Evolutionary conservation across 1,140 invertebrate species (phyloP), one percentile per base, ranked within the genome.

Genomic region (Drosophila ananassae): DNA sequence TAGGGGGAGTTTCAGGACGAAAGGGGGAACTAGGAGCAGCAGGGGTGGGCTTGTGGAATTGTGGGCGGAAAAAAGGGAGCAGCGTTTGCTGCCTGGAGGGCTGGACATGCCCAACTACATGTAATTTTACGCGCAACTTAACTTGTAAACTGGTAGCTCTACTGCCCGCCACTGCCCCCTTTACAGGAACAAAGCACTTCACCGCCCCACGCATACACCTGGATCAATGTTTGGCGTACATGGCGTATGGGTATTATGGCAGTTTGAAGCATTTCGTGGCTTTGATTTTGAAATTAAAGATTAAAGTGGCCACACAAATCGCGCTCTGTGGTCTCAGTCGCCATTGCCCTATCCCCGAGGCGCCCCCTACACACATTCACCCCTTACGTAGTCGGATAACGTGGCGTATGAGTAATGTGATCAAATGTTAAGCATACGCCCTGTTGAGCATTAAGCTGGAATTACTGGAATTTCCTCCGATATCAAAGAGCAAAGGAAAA

Each of bases 81-180:
- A 6, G 24, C 21, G n/a, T 55, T 37, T 17, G 46, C 34, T 30
- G 63, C 47, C 63, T 12, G 34, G 63, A 64, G 80, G 67, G 76
- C 72, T 75, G 78, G 75, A 82, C 82, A 89, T 85, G 82, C 47
- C 81, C 73, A 77, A 81, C 68, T 85, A 87, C 82, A 81, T 87
- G 82, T 87, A 87, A 87, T 87, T 87, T 87, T 87, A 87, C 82
- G 82, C 82, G 83, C 79, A 87, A 87, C 82, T 87, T 89, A 89
- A 87, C 82, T 89, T 87, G 82, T 87, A 79, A 87, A 75, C 78
- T 66, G 54, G 21, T 44, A 56, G 52, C 25, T 44, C 30, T 8
- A 51, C 32, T 17, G 32, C n/a, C 37, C n/a, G 46, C 30, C 32
- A 21, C 22, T 44, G 4, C 37, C 32, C 13, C 37, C 4, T 3